Conservation (phyloP, 2,888 invertebrate species). For the Drosophila subsilvestris region DNA sequence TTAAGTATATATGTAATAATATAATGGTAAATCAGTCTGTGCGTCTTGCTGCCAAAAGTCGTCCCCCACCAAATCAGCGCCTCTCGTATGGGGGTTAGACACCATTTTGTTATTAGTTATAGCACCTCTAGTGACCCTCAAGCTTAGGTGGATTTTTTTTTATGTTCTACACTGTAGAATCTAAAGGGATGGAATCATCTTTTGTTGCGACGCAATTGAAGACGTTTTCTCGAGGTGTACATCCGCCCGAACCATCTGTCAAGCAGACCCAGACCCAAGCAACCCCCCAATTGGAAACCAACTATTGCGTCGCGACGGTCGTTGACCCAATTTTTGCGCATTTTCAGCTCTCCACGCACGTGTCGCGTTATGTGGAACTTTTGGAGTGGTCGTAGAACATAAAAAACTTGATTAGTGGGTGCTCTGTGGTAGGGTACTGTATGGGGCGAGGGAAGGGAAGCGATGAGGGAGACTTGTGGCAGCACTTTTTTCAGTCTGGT, state of each 20-base stretch:
- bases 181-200: constrained; percentile 15
- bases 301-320: constrained; percentile 78
- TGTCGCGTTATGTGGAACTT: constrained; percentile 24
- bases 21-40: constrained; percentile 20
- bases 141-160: not conserved
- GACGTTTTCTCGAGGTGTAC: constrained; percentile 25
- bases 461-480: constrained; percentile 27
- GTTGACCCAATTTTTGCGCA: constrained; percentile 80
- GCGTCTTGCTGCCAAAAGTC: constrained; percentile 36
- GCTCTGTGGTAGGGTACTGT: not conserved
- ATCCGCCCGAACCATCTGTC: constrained; percentile 18
- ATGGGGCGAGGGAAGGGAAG: not conserved
- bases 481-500: constrained; percentile 21
- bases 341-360: constrained; percentile 44
- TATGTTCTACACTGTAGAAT: constrained; percentile 27
- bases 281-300: constrained; percentile 23
- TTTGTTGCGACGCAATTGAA: constrained; percentile 58
- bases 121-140: not conserved
- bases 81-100: no score
- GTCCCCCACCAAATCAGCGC: constrained; percentile 2
- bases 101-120: constrained; percentile 26
- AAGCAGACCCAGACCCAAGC: constrained; percentile 3
- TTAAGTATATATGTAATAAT: not conserved
- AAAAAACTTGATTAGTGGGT: constrained; percentile 48
- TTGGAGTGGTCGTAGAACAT: constrained; percentile 37